Evolutionary conservation across 2,888 invertebrate genomes (phyloP), one percentile per base, ranked within the genome.

Genomic region (Tetheella fluctuosa): DNA sequence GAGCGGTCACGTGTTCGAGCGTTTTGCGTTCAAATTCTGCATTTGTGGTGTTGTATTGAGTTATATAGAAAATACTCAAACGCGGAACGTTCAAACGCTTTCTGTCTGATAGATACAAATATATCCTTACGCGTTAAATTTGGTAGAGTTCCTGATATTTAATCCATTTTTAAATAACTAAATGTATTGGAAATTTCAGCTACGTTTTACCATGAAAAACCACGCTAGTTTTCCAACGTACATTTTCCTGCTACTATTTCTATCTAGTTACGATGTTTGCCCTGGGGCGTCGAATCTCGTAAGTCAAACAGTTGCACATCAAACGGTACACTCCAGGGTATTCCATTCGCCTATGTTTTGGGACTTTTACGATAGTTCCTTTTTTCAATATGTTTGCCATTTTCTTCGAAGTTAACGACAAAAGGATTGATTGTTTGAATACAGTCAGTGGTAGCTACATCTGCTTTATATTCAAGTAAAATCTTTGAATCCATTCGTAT

Each of bases 251-350:
- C 48, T 48, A 48, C 48, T 20, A 48, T 48, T 59, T 61, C 57
- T 60, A 69, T 64, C 67, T 64, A 67, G 71, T 71, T 67, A 68
- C 63, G 54, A 12, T 67, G 64, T 68, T 71, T 71, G 57, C 58
- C 64, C 62, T 64, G 52, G 59, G 56, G 67, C 68, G 64, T 64
- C 55, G 65, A 62, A 69, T 65, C 64, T 66, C 60, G 63, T 62
- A 68, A 71, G 64, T 69, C 69, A 71, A 71, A 71, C 57, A 71
- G 64, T 65, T 59, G 54, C 61, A 63, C 64, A 56, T 68, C 69
- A 67, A 68, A 68, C 67, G 65, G 52, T 57, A 59, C 58, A 60
- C 69, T 62, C 63, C 28, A 17, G 56, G 64, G 69, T 62, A 64
- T 60, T 63, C 57, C 39, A 48, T 48, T 52, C 58, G 42, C 23